These are phyloP conservation scores for Rhabditoides inermis DNA, from an alignment of 2,888 invertebrate genomes.

Conservation along the genomic window DNA sequence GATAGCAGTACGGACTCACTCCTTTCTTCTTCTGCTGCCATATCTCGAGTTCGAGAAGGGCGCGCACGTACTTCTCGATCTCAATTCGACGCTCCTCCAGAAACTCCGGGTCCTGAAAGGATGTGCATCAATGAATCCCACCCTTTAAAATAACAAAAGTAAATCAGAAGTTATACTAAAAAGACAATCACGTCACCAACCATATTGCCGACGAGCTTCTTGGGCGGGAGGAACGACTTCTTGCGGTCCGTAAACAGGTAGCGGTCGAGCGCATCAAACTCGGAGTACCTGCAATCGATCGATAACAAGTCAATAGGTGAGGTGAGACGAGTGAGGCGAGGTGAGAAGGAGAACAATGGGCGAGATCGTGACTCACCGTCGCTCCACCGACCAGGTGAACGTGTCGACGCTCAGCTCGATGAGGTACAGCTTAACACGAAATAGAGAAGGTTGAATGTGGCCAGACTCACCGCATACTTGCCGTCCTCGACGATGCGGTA, in stretches of 20 bases:
- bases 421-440: slow-evolving; percentile 52
- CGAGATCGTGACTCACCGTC: too few relatives aligned
- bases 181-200: slow-evolving; percentile 8
- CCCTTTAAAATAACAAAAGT: not conserved
- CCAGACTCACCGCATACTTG: slow-evolving; percentile 25
- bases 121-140: not conserved
- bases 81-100: slow-evolving; percentile 73
- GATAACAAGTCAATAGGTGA: too few relatives aligned
- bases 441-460: not conserved
- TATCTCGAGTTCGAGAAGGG: slow-evolving; percentile 56
- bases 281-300: slow-evolving; percentile 60
- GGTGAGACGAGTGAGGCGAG: too few relatives aligned
- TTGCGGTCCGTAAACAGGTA: slow-evolving; percentile 58
- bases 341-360: too few relatives aligned
- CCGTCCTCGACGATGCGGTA: slow-evolving; percentile 31
- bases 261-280: slow-evolving; percentile 79
- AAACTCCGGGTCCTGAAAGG: slow-evolving; percentile 67
- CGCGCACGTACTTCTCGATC: slow-evolving; percentile 70
- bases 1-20: too few relatives aligned
- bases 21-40: slow-evolving; percentile 28
- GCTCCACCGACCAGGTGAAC: slow-evolving; percentile 69
- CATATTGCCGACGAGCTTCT: slow-evolving; percentile 82
- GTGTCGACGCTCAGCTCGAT: slow-evolving; percentile 54
- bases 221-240: slow-evolving; percentile 79
- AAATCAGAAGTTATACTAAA: not conserved